Evolutionary conservation across 2,797 vertebrate species (phyloP), one percentile per base, ranked within the genome.

Genomic region (Buceros bicornis): DNA sequence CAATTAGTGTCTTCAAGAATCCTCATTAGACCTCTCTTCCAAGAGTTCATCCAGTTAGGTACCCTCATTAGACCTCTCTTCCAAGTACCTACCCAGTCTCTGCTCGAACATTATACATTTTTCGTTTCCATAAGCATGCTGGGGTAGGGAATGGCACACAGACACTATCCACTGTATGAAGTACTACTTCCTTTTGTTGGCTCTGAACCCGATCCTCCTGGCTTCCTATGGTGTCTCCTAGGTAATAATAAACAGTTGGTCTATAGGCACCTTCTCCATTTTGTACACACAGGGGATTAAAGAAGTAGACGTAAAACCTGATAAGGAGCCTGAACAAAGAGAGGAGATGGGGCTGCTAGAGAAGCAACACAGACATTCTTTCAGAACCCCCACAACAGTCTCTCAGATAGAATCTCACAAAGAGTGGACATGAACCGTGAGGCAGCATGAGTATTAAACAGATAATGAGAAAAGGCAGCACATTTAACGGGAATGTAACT

Each of bases 401-500:
- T 83, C 53, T 72, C 53, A 48, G 2, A 19, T 80, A 8, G 28
- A 64, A 26, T 50, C 25, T 77, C 45, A 45, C 8, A 25, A 48
- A 5, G 45, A 28, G 13, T 16, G 11, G 16, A 35, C 0, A 0
- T 13, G 16, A 58, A 53, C 15, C 26, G 40, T 80, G 54, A 85
- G 61, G 14, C 31, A 53, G 28, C 3, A 0, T 24, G 11, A 57
- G 8, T 6, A 6, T 60, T 67, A 50, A 53, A 17, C 9, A 24
- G 11, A 18, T 13, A 48, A 31, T 22, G 29, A 62, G 42, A 37
- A 82, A 85, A 85, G 19, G 15, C 42, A 71, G 13, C 17, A 10
- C 0, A 0, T 64, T 82, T 74, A 40, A 64, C 21, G 57, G 42
- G 25, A 73, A 11, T 1, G 0, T 66, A 43, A 28, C 21, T 51